phyloP scores from a whole-genome alignment of 2,113 vertebrate species.

The Pachyramphus minor region DNA sequence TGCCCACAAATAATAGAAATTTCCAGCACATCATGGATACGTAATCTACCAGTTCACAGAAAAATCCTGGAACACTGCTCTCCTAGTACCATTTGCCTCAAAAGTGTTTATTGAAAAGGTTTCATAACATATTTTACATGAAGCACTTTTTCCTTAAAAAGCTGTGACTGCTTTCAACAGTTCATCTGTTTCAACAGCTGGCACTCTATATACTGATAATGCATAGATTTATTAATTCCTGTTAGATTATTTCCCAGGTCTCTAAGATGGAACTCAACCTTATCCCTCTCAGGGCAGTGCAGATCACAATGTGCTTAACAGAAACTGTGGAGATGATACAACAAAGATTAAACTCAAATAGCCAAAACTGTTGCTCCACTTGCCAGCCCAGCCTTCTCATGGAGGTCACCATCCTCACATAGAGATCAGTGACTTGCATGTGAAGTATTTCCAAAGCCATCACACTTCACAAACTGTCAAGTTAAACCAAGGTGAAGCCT shows the following conservation, averaged over 20 bases:
- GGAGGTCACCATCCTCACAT: neutral
- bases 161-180: neutral
- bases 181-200: neutral
- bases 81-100: neutral
- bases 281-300: neutral
- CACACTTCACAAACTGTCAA: neutral
- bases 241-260: neutral
- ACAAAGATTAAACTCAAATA: neutral
- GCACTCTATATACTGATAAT: neutral
- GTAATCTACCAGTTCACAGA: neutral
- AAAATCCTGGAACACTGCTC: neutral
- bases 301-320: neutral
- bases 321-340: neutral
- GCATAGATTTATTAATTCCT: neutral
- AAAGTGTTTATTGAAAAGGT: neutral
- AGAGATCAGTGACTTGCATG: neutral
- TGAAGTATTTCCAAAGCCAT: neutral
- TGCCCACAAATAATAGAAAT: constrained; percentile 6
- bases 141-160: neutral
- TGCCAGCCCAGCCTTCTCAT: neutral
- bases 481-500: neutral
- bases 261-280: neutral
- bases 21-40: constrained; percentile 26
- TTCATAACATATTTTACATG: neutral
- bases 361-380: neutral